Evolutionary conservation across 2,888 invertebrate genomes (phyloP), one percentile per base, ranked within the genome.

Genomic region (Anarsia innoxiella): DNA sequence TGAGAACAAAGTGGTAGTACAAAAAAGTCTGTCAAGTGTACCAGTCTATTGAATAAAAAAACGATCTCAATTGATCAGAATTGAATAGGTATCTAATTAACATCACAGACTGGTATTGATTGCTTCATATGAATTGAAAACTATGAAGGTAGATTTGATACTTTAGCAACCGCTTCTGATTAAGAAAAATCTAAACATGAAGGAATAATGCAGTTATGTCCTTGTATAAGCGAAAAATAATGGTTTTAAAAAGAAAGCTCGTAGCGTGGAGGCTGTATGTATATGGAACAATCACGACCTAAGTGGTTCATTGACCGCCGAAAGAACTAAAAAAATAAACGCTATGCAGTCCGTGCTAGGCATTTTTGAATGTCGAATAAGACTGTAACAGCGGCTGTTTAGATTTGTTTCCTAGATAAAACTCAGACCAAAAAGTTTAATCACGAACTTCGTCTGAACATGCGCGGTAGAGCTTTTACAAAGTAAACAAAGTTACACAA

Each of bases 401-500:
- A 26, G 25, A 26, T 26, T 15, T 27, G 2, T 25, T 25, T 5
- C 25, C 25, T 25, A 25, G 25, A 25, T 25, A 25, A 12, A 2
- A 28, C 3, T n/a, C n/a, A n/a, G n/a, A 28, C 12, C 12, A 12
- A 28, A 49, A 53, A 59, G 58, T 48, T 60, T 57, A 47, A 49
- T 41, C 42, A 37, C 46, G 27, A 30, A 19, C 50, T 50, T 14
- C 31, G 42, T 55, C 51, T 51, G 73, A 65, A 66, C 83, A 83
- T 83, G 83, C 83, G 83, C 83, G 61, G 52, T 73, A 57, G 53
- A 53, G 54, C 47, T 51, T 59, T 53, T 15, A 35, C 40, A 56
- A 71, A 62, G 79, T 82, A 80, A 80, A 83, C 78, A 82, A 80
- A 79, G 62, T 55, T 50, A 70, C 63, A 43, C 51, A 69, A 79